Base-by-base conservation (phyloP, 2,797 vertebrate genomes). In the Hyperoplus lanceolatus region DNA sequence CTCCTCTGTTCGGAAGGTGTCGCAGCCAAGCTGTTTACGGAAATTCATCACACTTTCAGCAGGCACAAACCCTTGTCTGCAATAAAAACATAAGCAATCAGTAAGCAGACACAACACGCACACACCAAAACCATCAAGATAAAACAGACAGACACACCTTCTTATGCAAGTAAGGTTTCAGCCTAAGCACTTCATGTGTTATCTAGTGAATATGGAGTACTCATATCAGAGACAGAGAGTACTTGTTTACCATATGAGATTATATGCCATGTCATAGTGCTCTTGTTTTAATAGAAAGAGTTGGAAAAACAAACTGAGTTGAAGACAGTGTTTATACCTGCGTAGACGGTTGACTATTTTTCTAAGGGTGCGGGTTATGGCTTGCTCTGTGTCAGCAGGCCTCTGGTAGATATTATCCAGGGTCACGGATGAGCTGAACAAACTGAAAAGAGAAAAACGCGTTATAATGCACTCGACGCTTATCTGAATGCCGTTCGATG, bases 21-120 rank as follows among this genome's bases (percentile, higher is more conserved):
- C 92, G 15, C 95, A 96, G 67, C 95, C 95, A n/a, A 97, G 94
- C 57, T 95, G 85, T 85, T 92, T 94, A 13, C 96, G 94, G 73
- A 97, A 93, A 59, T 94, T 94, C 95, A 95, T 96, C 76, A 97
- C 94, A 61, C 89, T 94, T 45, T 95, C 90, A n/a, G 96, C 95
- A 68, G 94, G 93, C 29, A 97, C 96, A 65, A 96, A 96, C 1
- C 96, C 96, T 63, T 93, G 91, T 82, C 96, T 97, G 90, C 38
- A 82, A 84, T 39, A 51, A 73, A 80, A 2, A 79, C n/a, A 81
- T 43, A 1, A 54, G 62, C 8, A 10, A 59, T 78, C 39, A 81
- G 56, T 55, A 7, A 55, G n/a, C 41, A 74, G 79, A 75, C 57
- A 64, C 10, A 68, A 14, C 6, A 65, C 58, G 41, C 50, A 65